Conservation (phyloP, 2,888 invertebrate species). For the Charanyca ferruginea region DNA sequence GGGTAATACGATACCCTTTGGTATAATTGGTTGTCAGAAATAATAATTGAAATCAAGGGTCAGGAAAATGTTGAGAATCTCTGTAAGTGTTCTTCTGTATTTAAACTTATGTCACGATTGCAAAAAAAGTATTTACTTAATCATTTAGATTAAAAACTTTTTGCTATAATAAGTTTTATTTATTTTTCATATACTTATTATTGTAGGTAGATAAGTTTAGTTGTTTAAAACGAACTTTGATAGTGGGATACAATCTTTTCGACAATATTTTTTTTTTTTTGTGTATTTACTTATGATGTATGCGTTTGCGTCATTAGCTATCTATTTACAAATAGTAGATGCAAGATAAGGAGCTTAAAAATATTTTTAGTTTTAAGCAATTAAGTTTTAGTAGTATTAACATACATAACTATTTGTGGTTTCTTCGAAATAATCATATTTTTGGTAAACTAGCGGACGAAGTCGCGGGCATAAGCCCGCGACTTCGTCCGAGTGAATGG, state of each 20-base stretch:
- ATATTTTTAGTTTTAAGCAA: background rate
- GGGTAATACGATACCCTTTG: too few relatives aligned
- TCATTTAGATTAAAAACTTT: background rate
- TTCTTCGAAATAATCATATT: background rate
- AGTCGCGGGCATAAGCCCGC: too few relatives aligned
- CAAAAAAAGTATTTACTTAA: background rate
- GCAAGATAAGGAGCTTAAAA: background rate
- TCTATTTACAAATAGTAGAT: background rate
- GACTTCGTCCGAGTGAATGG: too few relatives aligned
- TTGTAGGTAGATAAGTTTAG: background rate
- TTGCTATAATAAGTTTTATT: conserved; percentile 9
- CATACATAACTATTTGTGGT: background rate
- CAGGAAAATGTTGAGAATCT: conserved; percentile 2
- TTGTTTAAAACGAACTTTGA: conserved; percentile 61
- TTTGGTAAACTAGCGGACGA: too few relatives aligned
- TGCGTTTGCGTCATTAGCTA: background rate
- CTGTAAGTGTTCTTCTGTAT: background rate
- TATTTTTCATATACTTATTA: conserved; percentile 9
- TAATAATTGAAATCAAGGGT: background rate
- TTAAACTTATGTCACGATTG: too few relatives aligned
- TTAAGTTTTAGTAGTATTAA: background rate
- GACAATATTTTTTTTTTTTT: background rate
- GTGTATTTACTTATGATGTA: background rate
- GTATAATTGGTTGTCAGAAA: too few relatives aligned
- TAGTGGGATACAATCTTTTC: conserved; percentile 76